Evolutionary conservation across 2,888 invertebrate genomes (phyloP).

Genomic region (Temnothorax unifasciatus): DNA sequence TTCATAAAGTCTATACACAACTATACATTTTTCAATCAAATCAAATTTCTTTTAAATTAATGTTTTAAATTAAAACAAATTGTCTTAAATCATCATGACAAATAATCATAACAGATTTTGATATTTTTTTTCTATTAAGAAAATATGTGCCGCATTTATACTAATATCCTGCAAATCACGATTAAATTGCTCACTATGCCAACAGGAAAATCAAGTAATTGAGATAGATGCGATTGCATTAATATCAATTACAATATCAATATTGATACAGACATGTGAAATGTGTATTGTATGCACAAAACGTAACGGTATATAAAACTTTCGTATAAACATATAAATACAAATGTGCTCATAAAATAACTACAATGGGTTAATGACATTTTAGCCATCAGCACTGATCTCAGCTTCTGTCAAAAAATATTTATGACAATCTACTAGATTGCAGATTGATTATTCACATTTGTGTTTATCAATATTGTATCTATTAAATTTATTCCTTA

Average conservation of each 20-base stretch:
- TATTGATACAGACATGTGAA: background rate
- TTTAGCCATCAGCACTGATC: constrained; percentile 20
- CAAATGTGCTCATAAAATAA: background rate
- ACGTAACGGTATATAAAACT: background rate
- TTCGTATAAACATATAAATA: background rate
- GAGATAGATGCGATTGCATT: constrained; percentile 33
- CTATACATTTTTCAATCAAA: constrained; percentile 7
- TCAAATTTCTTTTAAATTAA: background rate
- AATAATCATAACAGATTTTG: background rate
- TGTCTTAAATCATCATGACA: background rate
- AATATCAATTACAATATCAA: constrained; percentile 40
- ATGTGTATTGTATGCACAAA: constrained; percentile 6
- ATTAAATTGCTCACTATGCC: constrained; percentile 5
- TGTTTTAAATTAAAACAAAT: background rate
- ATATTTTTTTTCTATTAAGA: background rate
- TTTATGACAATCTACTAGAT: background rate
- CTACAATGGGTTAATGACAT: background rate
- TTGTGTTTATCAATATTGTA: background rate
- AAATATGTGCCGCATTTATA: constrained; percentile 12
- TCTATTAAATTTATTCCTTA: background rate
- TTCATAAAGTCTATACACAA: background rate
- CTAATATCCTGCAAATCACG: constrained; percentile 16
- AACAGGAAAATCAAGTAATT: constrained; percentile 32
- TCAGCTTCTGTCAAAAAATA: background rate
- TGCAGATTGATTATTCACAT: background rate